Percentiles rank a stretch among this genome's conserved stretches.
These are phyloP conservation scores for Creontiades dilutus DNA, from an alignment of 2,888 invertebrate genomes.

Conservation along the genomic window DNA sequence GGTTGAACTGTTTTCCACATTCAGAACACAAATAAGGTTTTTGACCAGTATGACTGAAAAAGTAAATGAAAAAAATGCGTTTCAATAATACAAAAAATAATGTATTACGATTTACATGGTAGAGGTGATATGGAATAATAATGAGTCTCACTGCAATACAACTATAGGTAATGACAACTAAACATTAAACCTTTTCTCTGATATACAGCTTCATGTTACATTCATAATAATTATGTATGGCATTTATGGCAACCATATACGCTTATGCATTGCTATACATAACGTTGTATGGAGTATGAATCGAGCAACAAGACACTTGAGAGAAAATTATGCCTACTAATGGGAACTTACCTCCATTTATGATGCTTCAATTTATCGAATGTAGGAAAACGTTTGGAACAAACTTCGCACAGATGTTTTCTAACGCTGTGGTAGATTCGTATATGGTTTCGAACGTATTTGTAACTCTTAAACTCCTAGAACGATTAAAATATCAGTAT, in stretches of 20 bases:
- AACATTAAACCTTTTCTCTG: no score
- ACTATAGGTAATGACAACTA: no score
- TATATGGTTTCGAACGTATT: conserved; percentile 86
- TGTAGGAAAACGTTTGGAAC: conserved; percentile 85
- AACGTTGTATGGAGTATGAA: no score
- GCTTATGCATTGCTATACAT: no score
- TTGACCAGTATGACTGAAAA: conserved; percentile 81
- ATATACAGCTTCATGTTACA: not conserved
- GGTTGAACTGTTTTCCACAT: conserved; percentile 88
- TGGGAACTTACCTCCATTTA: conserved; percentile 80
- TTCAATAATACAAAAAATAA: no score
- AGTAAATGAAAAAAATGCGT: not conserved
- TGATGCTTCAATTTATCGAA: conserved; percentile 87
- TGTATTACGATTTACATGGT: no score
- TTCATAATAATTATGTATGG: not conserved
- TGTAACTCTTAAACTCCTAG: conserved; percentile 83
- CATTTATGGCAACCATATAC: no score
- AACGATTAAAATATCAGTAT: no score
- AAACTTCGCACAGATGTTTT: conserved; percentile 84
- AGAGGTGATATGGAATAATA: no score
- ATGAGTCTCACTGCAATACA: no score
- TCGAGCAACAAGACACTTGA: no score
- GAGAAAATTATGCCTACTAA: no score
- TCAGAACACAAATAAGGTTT: conserved; percentile 87
- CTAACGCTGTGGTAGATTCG: conserved; percentile 86